Evolutionary conservation across 2,888 invertebrate genomes (phyloP), one percentile per base, ranked within the genome.

Genomic region (Athrips mouffetella): DNA sequence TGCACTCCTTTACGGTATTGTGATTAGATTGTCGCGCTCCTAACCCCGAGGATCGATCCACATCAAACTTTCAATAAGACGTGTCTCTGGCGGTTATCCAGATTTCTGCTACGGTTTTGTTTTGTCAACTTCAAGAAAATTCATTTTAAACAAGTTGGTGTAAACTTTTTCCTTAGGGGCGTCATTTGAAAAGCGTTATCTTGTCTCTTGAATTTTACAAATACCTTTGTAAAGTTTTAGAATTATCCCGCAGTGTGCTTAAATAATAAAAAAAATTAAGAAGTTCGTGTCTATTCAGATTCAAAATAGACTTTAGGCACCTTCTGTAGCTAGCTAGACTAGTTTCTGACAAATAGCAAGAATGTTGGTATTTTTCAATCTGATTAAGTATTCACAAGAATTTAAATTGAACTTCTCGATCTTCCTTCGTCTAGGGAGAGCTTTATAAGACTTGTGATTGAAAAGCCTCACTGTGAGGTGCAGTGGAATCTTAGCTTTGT

Each of bases 1-100:
- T 77, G 72, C 76, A 78, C 70, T 80, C 73, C 75, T 78, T 79
- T 74, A 80, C 73, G 70, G 73, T 71, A 77, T 74, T 79, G 73
- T 76, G 80, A 80, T 80, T 77, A 78, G 79, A 79, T 79, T 76
- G 75, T 80, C 75, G 76, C 69, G 67, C 62, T 67, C 63, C 65
- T 65, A 65, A 62, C 66, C 68, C 66, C 69, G 67, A 64, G 68
- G 69, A 78, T 77, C 73, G 74, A 74, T 73, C 68, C 65, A 66
- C 70, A 76, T 78, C 68, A 73, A 78, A 76, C 73, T 76, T 78
- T 73, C 70, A 76, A 79, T 70, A 70, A 73, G 69, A 64, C 60
- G 58, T 63, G 60, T 65, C 67, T 66, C 62, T 65, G 59, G 62
- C 62, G 62, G 54, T 53, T 59, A 54, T 62, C 23, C 45, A 35